A percentile compares a stretch with the other conserved stretches of the same genome.
Evolutionary conservation across 2,888 invertebrate species (phyloP).

Genomic region (Dione juno): DNA sequence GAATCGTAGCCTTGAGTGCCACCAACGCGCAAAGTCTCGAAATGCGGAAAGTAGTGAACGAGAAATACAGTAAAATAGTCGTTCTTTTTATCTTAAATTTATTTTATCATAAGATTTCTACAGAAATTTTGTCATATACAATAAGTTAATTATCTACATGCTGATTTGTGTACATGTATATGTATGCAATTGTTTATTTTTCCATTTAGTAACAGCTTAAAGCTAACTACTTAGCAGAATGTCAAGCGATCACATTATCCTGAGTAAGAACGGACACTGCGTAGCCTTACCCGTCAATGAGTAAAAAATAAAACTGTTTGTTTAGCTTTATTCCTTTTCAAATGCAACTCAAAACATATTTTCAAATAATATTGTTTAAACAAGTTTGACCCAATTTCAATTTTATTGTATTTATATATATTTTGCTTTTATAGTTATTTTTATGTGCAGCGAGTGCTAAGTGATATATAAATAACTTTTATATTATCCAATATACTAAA

Average conservation of each 20-base stretch:
- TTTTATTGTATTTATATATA: slow-evolving; percentile 33
- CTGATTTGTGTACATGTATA: background rate
- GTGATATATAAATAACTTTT: slow-evolving; percentile 55
- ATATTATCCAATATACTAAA: slow-evolving; percentile 53
- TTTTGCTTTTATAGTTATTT: slow-evolving; percentile 13
- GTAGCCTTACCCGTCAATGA: background rate
- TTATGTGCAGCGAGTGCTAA: slow-evolving; percentile 46
- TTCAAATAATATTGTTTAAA: slow-evolving; percentile 2
- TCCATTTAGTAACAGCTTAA: slow-evolving; percentile 4
- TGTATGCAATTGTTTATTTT: slow-evolving; percentile 8
- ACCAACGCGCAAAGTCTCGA: too few relatives aligned
- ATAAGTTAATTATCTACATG: background rate
- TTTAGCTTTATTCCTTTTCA: background rate
- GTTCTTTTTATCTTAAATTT: too few relatives aligned
- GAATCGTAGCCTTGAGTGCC: too few relatives aligned
- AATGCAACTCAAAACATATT: slow-evolving; percentile 9
- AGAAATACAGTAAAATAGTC: too few relatives aligned
- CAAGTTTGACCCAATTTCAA: slow-evolving; percentile 9
- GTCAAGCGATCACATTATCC: slow-evolving; percentile 3
- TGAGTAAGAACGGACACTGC: background rate
- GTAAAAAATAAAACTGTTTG: slow-evolving; percentile 5
- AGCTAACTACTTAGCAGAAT: slow-evolving; percentile 13
- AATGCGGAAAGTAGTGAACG: too few relatives aligned
- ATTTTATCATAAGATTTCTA: too few relatives aligned
- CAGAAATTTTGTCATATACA: too few relatives aligned